These are phyloP conservation scores for Strix aluco DNA, from an alignment of 2,113 vertebrate species.

Conservation along the genomic window DNA sequence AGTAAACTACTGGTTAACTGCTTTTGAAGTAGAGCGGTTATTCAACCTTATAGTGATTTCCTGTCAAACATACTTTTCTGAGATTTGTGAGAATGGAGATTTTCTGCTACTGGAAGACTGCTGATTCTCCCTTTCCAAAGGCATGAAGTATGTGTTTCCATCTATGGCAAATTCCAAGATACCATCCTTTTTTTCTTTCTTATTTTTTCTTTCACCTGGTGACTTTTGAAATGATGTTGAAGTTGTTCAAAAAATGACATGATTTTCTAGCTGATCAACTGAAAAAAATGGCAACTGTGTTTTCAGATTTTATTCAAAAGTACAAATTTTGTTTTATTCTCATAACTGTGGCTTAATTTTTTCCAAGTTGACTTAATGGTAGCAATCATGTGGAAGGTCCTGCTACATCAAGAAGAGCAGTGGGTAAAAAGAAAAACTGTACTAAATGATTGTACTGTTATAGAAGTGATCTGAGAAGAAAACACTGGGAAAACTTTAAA, in stretches of 20 bases:
- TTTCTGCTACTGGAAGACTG: not conserved
- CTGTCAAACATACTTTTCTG: not conserved
- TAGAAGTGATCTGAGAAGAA: not conserved
- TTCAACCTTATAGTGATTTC: not conserved
- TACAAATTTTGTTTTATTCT: not conserved
- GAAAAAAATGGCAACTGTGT: not conserved
- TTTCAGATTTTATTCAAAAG: not conserved
- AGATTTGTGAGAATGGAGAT: not conserved
- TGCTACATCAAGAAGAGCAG: not conserved
- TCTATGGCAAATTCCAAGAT: not conserved
- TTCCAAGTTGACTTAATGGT: not conserved
- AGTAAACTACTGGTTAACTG: not conserved
- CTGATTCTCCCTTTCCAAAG: not conserved
- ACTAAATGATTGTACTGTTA: not conserved
- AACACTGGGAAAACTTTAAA: not conserved
- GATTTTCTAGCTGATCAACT: not conserved
- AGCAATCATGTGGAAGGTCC: not conserved
- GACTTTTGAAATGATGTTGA: not conserved
- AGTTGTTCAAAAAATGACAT: not conserved
- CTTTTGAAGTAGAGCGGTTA: not conserved
- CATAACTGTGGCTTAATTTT: not conserved
- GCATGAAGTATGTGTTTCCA: not conserved
- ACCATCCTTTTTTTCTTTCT: accelerated
- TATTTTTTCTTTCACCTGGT: not conserved
- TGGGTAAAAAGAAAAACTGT: not conserved